A percentile compares a stretch with the other conserved stretches of the same genome.
These are phyloP conservation scores for Cliona cf. orientalis DNA, from an alignment of 37 sponge, comb jelly and placozoan species.

Conservation along the genomic window DNA sequence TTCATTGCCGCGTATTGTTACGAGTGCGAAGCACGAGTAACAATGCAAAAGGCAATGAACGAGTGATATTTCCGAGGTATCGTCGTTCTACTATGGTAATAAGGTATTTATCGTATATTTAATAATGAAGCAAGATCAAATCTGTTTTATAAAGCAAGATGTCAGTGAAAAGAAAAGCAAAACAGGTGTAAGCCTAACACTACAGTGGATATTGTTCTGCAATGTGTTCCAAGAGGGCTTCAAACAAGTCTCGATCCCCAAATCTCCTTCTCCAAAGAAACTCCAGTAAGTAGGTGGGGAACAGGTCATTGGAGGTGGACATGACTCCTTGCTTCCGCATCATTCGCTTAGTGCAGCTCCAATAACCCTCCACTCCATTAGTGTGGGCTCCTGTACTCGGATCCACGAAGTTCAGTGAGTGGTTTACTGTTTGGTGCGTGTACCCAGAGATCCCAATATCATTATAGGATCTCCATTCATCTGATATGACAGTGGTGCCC, in stretches of 20 bases:
- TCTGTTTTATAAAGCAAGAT: no score
- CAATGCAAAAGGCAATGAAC: no score
- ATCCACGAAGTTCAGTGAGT: slow-evolving; percentile 44
- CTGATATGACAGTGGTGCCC: slow-evolving; percentile 13
- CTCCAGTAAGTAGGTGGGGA: slow-evolving; percentile 33
- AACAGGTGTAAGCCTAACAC: no score
- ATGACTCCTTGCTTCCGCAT: slow-evolving; percentile 14
- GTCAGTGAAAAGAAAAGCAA: no score
- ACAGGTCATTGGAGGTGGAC: slow-evolving; percentile 7
- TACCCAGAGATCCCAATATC: neutral
- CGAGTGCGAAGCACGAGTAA: no score
- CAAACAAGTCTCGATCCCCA: neutral
- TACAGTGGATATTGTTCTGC: slow-evolving; percentile 49
- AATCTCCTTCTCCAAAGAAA: slow-evolving; percentile 46
- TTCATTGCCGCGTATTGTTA: no score
- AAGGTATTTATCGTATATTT: no score
- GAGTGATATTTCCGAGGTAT: no score
- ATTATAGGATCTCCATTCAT: slow-evolving; percentile 47
- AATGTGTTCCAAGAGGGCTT: slow-evolving; percentile 12
- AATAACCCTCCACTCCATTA: slow-evolving; percentile 10
- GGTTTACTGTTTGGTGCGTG: slow-evolving; percentile 43
- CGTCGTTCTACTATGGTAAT: no score
- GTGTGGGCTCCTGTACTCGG: slow-evolving; percentile 38
- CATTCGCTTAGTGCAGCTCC: slow-evolving; percentile 21
- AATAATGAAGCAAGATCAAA: no score